Base-by-base conservation (phyloP, 2,888 invertebrate genomes). In the Stenotaenia linearis region DNA sequence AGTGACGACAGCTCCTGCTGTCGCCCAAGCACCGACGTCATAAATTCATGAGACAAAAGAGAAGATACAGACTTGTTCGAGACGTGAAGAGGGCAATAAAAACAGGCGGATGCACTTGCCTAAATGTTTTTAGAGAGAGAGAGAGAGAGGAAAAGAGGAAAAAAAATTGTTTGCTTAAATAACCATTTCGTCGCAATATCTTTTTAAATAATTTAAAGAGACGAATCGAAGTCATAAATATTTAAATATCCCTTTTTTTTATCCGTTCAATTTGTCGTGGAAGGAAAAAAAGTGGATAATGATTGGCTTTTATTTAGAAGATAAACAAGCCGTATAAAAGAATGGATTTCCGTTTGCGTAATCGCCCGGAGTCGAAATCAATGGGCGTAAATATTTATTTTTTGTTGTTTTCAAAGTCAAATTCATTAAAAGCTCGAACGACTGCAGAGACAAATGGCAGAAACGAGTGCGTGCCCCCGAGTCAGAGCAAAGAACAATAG, bases 401-500 rank as follows among this genome's bases (percentile, higher is more conserved):
- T 50, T 50, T 21, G 7, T 18, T 25, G 7, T 25, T 23, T 15
- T 4, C 69, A 12, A 69, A 28, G 25, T 25, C 25, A 69, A 69
- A 69, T 69, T 69, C 25, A 69, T 69, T 69, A 69, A 69, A 69
- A 69, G 25, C 7, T 25, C 23, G 25, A 69, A 69, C 69, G 25
- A 28, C 18, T 4, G 56, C 23, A 25, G 15, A 69, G 23, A 28
- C 28, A 69, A 69, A 69, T n/a, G 61, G 25, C 45, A 23, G 69
- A 28, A 69, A 69, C 69, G 69, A 69, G 15, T 10, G 10, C 23
- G 25, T 69, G 69, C 69, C 69, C 69, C 6, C 9, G 25, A 69
- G 69, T 28, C 28, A 69, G 25, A 69, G 25, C 69, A 69, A 69
- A 69, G 69, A 69, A 69, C 69, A 69, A 69, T 69, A 69, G 69